Evolutionary conservation across 2,113 vertebrate genomes (phyloP), one percentile per base, ranked within the genome.

Genomic region (Indri indri): DNA sequence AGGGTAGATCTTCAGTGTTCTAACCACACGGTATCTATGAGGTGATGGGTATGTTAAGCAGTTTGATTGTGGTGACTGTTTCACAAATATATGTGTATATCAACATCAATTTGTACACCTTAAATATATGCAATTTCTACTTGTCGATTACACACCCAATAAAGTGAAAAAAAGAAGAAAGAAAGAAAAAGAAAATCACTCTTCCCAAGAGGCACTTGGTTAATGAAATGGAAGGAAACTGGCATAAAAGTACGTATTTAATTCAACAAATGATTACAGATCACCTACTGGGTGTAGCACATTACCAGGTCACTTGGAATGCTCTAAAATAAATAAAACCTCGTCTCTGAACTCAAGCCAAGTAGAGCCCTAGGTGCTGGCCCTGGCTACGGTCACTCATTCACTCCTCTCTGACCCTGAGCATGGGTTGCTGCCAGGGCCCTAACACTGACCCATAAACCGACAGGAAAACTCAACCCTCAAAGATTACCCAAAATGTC

Each of bases 371-470:
- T 17, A 34, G 59, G 22, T 17, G 12, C 50, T 3, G 20, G 23
- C 32, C 54, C 10, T 32, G 8, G 27, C 14, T 10, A 2, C 5
- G 11, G 17, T 8, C 22, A 1, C 10, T 13, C 16, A 4, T 0
- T 37, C 3, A 0, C 2, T 66, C 8, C 2, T 5, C 3, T 6
- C 18, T 32, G 30, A 22, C 27, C 32, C 3, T 0, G 16, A 65
- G 66, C 4, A 4, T 11, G 70, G 42, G 59, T 25, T 54, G 57
- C 32, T 20, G 6, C 65, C 2, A 0, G 32, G 45, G 3, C n/a
- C 12, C 16, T n/a, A 2, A 37, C 6, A 1, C 42, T 3, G 0
- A 42, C 18, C 22, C 0, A 23, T 23, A 37, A 23, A 65, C 23
- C 8, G 54, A 65, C 12, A 57, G 25, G 47, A 10, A n/a, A 65